Percentiles rank a stretch among this genome's conserved stretches.
Evolutionary conservation across 2,113 vertebrate genomes (phyloP).

Genomic region (Steatornis caripensis): DNA sequence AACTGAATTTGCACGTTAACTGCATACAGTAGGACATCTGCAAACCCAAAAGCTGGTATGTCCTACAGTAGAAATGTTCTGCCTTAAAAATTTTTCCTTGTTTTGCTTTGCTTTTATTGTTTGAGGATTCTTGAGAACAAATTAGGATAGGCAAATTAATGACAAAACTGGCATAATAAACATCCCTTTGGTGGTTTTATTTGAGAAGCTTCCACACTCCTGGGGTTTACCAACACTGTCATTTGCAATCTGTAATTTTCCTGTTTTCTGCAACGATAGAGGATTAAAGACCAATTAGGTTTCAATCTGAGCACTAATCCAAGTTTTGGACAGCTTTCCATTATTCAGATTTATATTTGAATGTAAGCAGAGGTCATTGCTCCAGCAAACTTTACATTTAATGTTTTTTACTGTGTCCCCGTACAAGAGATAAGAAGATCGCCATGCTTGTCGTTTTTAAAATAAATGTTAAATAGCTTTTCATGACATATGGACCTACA

Average conservation of each 20-base stretch:
- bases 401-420: neutral
- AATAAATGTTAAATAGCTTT: neutral
- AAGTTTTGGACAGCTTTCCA: neutral
- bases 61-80: neutral
- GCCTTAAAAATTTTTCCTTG: fast-evolving
- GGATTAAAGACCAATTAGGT: neutral
- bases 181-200: neutral
- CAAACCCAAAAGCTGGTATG: neutral
- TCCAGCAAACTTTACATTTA: neutral
- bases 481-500: neutral
- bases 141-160: neutral
- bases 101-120: neutral
- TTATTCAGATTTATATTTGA: neutral
- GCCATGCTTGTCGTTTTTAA: neutral
- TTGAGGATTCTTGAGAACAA: neutral
- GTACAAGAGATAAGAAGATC: neutral
- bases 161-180: neutral
- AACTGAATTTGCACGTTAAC: neutral
- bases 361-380: neutral
- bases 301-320: neutral
- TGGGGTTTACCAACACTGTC: neutral
- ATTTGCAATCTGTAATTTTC: neutral
- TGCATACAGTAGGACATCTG: neutral
- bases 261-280: neutral
- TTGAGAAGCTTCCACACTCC: neutral